phyloP scores from a whole-genome alignment of 2,113 vertebrate genomes.

The Mobula hypostoma region DNA sequence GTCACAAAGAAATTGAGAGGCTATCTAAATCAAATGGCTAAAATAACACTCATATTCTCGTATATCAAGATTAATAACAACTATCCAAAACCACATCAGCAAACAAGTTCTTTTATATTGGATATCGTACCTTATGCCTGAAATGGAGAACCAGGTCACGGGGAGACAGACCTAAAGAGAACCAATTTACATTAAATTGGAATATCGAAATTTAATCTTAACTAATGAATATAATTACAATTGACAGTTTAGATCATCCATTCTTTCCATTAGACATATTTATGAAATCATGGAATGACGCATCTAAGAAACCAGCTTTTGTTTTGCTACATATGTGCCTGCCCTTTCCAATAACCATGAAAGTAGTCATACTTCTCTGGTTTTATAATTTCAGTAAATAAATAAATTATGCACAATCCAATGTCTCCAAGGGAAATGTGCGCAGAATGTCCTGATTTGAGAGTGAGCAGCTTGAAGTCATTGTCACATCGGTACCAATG shows the following conservation, averaged over 20 bases:
- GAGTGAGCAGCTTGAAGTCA: too few species aligned
- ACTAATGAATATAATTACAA: too few species aligned
- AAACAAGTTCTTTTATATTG: neutral
- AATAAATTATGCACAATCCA: too few species aligned
- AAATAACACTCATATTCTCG: neutral
- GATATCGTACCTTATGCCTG: slow-evolving; percentile 80
- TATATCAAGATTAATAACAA: neutral
- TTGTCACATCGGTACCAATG: too few species aligned
- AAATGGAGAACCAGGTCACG: slow-evolving; percentile 94
- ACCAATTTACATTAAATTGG: slow-evolving; percentile 14
- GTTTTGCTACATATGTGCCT: neutral
- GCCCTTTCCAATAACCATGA: neutral
- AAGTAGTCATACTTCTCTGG: neutral
- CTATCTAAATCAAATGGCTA: neutral
- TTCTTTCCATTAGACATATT: neutral
- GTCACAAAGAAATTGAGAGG: neutral
- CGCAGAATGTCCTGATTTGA: too few species aligned
- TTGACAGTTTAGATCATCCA: too few species aligned
- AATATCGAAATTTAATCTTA: neutral
- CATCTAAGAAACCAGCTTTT: neutral
- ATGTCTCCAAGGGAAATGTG: too few species aligned
- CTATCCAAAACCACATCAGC: neutral
- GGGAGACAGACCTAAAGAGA: slow-evolving; percentile 77
- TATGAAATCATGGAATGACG: neutral
- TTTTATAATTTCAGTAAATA: too few species aligned